Evolutionary conservation across 2,888 invertebrate species (phyloP), one percentile per base, ranked within the genome.

Genomic region (Pegoplata infirma): DNA sequence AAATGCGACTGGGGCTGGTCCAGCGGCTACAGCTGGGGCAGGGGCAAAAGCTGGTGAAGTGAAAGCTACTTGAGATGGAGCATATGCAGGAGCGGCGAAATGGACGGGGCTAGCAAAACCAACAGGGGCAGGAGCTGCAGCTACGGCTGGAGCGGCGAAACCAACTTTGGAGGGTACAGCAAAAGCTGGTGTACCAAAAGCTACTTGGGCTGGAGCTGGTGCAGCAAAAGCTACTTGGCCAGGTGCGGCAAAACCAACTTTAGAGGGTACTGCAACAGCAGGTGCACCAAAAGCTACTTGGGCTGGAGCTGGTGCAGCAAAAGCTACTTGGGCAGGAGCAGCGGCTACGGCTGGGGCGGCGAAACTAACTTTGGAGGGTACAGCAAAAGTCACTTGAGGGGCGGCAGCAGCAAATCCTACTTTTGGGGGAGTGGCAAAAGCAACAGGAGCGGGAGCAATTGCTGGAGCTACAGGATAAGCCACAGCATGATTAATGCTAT

Each of bases 401-500:
- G 36, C 3, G n/a, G 12, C 19, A 36, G 51, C 36, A 19, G 71
- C 74, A 8, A 80, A 74, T 4, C 68, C 61, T 1, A 78, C 46
- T 8, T 46, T 55, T 7, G 59, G 10, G 10, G 66, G 59, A 6
- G 56, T 56, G 3, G 68, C 56, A 4, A 56, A n/a, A 8, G 23
- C 55, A 14, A 17, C 56, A 14, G 76, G 61, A 1, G 84, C 84
- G 12, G 85, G 85, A 14, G 82, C 76, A 1, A 76, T 73, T 12
- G 81, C 81, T 12, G 82, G 76, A 3, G 87, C 85, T 3, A 88
- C 86, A 0, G 94, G 94, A 8, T 93, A 91, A 21, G 94, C 94
- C 3, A 94, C 91, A 0, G 94, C 94, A 83, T 95, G 95, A 89
- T 94, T 94, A 69, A 95, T 91, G 17, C 93, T 91, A 83, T 94